phyloP scores from a whole-genome alignment of 1,140 invertebrate genomes.

The Lamellibrachia luymesi region DNA sequence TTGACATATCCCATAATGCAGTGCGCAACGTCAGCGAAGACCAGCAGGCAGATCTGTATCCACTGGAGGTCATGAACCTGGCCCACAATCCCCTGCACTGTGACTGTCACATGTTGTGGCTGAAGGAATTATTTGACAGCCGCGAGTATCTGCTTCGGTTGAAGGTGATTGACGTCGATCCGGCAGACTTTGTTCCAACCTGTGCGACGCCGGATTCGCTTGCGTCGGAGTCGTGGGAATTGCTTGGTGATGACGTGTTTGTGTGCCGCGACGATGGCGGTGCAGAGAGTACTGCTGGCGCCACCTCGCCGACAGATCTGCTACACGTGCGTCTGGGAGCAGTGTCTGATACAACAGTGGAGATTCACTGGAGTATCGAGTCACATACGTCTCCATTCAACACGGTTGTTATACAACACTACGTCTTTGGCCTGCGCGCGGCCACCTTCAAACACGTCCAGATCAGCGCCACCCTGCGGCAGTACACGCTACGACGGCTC shows the following conservation, averaged over 20 bases:
- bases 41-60: slow-evolving; percentile 32
- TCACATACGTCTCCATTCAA: neutral
- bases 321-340: neutral
- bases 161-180: slow-evolving; percentile 29
- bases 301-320: neutral
- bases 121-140: slow-evolving; percentile 38
- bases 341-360: slow-evolving; percentile 4
- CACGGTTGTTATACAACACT: slow-evolving; percentile 14
- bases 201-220: slow-evolving; percentile 32
- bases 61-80: slow-evolving; percentile 36
- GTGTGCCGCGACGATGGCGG: slow-evolving; percentile 22
- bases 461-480: slow-evolving; percentile 3
- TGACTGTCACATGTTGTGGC: slow-evolving; percentile 38
- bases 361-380: neutral
- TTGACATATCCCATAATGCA: slow-evolving; percentile 37
- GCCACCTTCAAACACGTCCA: slow-evolving; percentile 16
- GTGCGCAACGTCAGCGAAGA: slow-evolving; percentile 29
- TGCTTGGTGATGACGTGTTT: slow-evolving; percentile 31
- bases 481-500: slow-evolving; percentile 15
- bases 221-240: slow-evolving; percentile 30
- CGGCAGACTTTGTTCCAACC: slow-evolving; percentile 31
- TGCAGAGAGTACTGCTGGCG: neutral
- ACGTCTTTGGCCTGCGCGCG: slow-evolving; percentile 14
- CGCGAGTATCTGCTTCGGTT: slow-evolving; percentile 31
- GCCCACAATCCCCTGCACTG: slow-evolving; percentile 40